Percentiles rank a stretch among this genome's conserved stretches.
Evolutionary conservation across 2,888 invertebrate species (phyloP).

Genomic region (Phyllotreta cruciferae): DNA sequence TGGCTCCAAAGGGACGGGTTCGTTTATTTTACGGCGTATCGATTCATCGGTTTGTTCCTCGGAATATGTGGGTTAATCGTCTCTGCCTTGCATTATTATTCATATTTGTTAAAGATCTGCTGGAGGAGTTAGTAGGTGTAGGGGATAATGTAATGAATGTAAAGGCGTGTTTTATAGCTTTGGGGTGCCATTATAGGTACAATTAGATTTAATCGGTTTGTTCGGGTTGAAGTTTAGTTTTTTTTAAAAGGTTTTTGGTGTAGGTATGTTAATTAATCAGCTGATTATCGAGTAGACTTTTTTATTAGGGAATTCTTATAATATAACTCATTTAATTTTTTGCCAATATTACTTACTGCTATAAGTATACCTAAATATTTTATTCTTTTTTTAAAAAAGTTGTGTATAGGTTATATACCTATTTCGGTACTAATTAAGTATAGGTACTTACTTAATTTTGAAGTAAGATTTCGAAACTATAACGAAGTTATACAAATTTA

Average conservation of each 20-base stretch:
- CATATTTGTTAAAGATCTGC: slow-evolving; percentile 14
- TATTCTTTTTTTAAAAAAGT: too few species aligned
- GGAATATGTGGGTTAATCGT: slow-evolving; percentile 17
- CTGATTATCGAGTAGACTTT: too few species aligned
- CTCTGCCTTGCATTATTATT: slow-evolving; percentile 6
- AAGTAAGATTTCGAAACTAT: neutral
- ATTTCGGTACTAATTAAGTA: too few species aligned
- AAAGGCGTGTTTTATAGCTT: slow-evolving; percentile 11
- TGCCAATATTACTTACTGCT: too few species aligned
- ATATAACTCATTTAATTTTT: too few species aligned
- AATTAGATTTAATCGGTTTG: too few species aligned
- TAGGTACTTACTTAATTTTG: neutral
- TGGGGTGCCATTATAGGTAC: neutral
- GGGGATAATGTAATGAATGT: slow-evolving; percentile 7
- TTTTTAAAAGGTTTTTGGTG: too few species aligned
- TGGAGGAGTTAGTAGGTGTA: slow-evolving; percentile 6
- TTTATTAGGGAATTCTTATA: too few species aligned
- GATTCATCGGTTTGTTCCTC: slow-evolving; percentile 15
- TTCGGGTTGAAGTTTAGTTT: too few species aligned
- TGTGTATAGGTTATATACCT: too few species aligned
- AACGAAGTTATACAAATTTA: neutral
- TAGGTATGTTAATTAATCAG: too few species aligned
- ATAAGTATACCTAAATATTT: too few species aligned
- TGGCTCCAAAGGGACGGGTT: slow-evolving; percentile 6
- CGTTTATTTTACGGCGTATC: neutral